These are phyloP conservation scores for Chlamydotis undulata DNA, from an alignment of 2,113 vertebrate species.

Conservation along the genomic window DNA sequence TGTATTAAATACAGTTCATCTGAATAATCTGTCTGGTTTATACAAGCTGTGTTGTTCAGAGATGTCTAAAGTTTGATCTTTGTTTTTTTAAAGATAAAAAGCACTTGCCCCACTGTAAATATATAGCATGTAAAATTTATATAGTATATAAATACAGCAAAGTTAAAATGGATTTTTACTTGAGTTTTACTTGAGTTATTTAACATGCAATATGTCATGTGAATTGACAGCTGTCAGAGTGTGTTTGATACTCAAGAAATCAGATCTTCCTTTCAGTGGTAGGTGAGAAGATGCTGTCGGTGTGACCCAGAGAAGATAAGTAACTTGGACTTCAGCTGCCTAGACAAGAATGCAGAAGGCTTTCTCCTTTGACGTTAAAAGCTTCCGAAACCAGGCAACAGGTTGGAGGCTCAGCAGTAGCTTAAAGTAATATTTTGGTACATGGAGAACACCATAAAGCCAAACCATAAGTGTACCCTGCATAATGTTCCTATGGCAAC, in stretches of 20 bases:
- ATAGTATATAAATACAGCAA: constrained; percentile 87
- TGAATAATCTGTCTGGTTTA: constrained; percentile 86
- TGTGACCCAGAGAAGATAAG: constrained; percentile 16
- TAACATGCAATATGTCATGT: constrained; percentile 18
- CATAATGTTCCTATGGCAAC: constrained; percentile 61
- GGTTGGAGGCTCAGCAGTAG: background rate
- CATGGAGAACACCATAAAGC: background rate
- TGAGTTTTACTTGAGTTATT: constrained; percentile 55
- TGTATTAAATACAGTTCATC: constrained; percentile 85
- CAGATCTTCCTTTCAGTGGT: background rate
- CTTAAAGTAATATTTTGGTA: background rate
- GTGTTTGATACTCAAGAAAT: background rate
- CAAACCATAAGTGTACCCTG: constrained; percentile 47
- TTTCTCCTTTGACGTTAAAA: constrained; percentile 14
- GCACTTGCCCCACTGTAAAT: constrained; percentile 88
- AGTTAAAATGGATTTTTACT: constrained; percentile 66
- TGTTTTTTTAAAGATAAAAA: constrained; percentile 85
- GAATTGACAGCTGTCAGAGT: background rate
- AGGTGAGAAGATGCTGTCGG: constrained; percentile 10
- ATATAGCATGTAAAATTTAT: constrained; percentile 97
- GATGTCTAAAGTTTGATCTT: constrained; percentile 85
- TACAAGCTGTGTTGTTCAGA: constrained; percentile 85
- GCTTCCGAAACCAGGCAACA: background rate
- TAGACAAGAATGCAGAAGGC: background rate
- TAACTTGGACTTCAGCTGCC: constrained; percentile 16